Percentiles rank a stretch among this genome's conserved stretches.
phyloP scores from a whole-genome alignment of 2,888 invertebrate species.

The Amphipoea oculea region DNA sequence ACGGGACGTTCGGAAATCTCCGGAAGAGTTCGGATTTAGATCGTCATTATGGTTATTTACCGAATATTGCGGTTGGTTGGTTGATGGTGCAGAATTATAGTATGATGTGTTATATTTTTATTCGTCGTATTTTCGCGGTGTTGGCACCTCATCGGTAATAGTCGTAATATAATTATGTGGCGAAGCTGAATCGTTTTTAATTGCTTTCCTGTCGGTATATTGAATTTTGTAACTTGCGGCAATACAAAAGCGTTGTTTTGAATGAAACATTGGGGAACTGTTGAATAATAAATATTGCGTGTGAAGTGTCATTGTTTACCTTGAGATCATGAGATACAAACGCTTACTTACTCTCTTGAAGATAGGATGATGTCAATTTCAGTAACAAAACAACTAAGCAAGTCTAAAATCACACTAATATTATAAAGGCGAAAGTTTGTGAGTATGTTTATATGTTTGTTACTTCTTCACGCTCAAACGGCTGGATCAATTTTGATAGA shows the following conservation, averaged over 20 bases:
- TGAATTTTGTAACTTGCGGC: background rate
- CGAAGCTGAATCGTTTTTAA: background rate
- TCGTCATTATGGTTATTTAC: slow-evolving; percentile 69
- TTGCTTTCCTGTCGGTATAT: background rate
- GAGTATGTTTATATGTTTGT: too few relatives aligned
- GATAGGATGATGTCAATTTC: background rate
- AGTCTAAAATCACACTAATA: background rate
- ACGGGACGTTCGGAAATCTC: slow-evolving; percentile 65
- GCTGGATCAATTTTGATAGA: too few relatives aligned
- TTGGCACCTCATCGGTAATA: background rate
- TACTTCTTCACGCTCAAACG: too few relatives aligned
- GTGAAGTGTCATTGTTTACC: background rate
- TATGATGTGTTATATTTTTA: slow-evolving; percentile 17
- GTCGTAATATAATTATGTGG: background rate
- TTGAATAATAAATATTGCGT: background rate
- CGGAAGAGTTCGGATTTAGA: slow-evolving; percentile 49
- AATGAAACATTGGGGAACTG: background rate
- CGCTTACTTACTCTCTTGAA: background rate
- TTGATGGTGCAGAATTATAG: slow-evolving; percentile 32
- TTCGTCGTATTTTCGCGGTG: background rate
- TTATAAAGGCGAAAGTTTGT: too few relatives aligned
- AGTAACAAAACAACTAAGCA: background rate
- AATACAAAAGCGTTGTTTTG: background rate
- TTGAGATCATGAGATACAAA: too few relatives aligned
- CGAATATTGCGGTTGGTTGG: slow-evolving; percentile 69